These are phyloP conservation scores for Ethmia dodecea DNA, from an alignment of 2,888 invertebrate species.

Conservation along the genomic window DNA sequence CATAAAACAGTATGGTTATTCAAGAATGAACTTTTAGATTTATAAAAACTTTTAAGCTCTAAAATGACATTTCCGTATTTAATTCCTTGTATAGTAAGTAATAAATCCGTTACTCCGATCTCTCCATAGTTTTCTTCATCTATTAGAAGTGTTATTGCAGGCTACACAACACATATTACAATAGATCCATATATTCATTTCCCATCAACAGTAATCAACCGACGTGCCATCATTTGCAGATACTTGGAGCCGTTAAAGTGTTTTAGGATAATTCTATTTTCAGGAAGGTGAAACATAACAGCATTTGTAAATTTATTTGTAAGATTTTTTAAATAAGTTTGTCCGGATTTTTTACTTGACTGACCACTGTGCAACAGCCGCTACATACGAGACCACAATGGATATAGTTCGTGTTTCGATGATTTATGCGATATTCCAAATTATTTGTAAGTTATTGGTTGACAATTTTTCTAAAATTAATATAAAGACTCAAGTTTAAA, in stretches of 20 bases:
- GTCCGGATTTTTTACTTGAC: constrained; percentile 69
- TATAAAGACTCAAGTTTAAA: constrained; percentile 67
- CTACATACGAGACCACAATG: constrained; percentile 73
- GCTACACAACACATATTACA: constrained; percentile 74
- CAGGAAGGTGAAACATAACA: constrained; percentile 42
- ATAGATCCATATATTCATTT: constrained; percentile 74
- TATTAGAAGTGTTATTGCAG: constrained; percentile 65
- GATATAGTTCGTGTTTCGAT: constrained; percentile 53
- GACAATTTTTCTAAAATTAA: constrained; percentile 70
- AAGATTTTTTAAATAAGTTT: constrained; percentile 31
- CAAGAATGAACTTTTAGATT: constrained; percentile 8
- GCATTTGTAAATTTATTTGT: constrained; percentile 27
- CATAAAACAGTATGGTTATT: no score
- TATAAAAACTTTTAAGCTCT: constrained; percentile 51
- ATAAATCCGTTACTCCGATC: constrained; percentile 72
- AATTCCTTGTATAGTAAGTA: constrained; percentile 71
- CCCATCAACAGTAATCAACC: constrained; percentile 67
- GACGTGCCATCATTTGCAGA: constrained; percentile 73
- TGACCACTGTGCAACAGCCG: constrained; percentile 65
- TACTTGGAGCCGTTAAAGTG: constrained; percentile 68
- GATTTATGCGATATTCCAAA: constrained; percentile 40
- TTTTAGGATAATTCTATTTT: constrained; percentile 58
- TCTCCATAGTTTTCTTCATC: constrained; percentile 69
- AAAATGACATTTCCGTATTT: constrained; percentile 46
- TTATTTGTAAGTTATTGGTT: constrained; percentile 66